Base-by-base conservation (phyloP, 2,797 vertebrate species). In the Anisognathus igniventris region DNA sequence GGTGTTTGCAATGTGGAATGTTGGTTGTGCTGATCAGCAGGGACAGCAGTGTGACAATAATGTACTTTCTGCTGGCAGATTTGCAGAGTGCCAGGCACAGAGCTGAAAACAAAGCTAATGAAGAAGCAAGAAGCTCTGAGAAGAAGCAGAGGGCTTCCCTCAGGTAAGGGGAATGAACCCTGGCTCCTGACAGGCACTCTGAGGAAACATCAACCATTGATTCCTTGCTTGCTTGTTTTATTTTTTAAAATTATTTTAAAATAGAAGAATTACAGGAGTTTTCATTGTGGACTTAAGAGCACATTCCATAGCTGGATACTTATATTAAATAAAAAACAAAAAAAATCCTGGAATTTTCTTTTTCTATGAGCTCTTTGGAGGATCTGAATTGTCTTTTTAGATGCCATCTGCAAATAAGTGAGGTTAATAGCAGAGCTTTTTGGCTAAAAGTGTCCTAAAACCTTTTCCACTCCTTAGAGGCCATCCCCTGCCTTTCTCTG, bases 71-170 rank as follows among this genome's bases (percentile, higher is more conserved):
- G 40, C 61, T 65, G 75, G 65, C 97, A 99, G 99, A 99, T 92
- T 92, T 98, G 94, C 98, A 98, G 97, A 98, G 98, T 97, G 96
- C 98, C 70, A 98, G 98, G 96, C 98, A 98, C 80, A 98, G 98
- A 97, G 98, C 97, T 60, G 99, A 99, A 82, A 98, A 97, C 98
- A 99, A 98, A 98, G 98, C 98, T 67, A 96, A 98, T 3, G 99
- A 99, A 97, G 99, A 99, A 96, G 97, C 97, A 88, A 98, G 98
- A 96, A 98, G 96, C 97, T 98, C 98, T 89, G 99, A 99, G 92
- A 99, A 99, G 98, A 99, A 99, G 97, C 98, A 98, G 95, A 98
- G 98, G 42, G 98, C 98, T 27, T 98, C 98, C 51, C 97, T 99
- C 95, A 99, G 99, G 99, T 99, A 98, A 96, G 79, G 21, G 16